Base-by-base conservation (phyloP, 2,888 invertebrate species). In the Brachylomia viminalis region DNA sequence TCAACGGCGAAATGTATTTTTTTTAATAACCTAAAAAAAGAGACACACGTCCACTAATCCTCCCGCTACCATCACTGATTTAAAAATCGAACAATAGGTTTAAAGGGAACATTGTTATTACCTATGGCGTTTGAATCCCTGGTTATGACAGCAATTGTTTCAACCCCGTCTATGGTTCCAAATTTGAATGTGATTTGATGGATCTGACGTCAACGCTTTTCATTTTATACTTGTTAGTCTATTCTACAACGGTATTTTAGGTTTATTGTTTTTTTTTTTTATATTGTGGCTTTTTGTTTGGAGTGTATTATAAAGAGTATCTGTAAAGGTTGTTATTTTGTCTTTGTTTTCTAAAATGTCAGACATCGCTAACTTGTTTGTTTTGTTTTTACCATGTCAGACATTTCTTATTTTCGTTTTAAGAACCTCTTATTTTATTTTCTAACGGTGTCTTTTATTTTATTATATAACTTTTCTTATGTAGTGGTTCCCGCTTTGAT, bases 91-190 rank as follows among this genome's bases (percentile, higher is more conserved):
- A 77, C 77, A 81, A 80, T 75, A 61, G 80, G 47, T 59, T 81
- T 66, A n/a, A n/a, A 69, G 45, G n/a, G 33, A 45, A 77, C 49
- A 77, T 70, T 77, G 72, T 66, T 15, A 65, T 66, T 20, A 72
- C 64, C 65, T 74, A 72, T 72, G 58, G 74, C 42, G 62, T 77
- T 81, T 58, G 23, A 75, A 61, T 67, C 30, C 5, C 64, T 84
- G 84, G 49, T n/a, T 67, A 33, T 81, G 84, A 84, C 84, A 84
- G 61, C 72, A 54, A 72, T 84, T 84, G 81, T 84, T 81, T 67
- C 10, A 49, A 11, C 8, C 20, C 20, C 15, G n/a, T 72, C 11
- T 58, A 27, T 30, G 17, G 30, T 47, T 54, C 33, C 33, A 56
- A 45, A 33, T n/a, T 58, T 30, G 33, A 59, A 80, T 56, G 42